A percentile compares a stretch with the other conserved stretches of the same genome.
Conservation (phyloP, 2,888 invertebrate species). For the Silvanus unidentatus region DNA sequence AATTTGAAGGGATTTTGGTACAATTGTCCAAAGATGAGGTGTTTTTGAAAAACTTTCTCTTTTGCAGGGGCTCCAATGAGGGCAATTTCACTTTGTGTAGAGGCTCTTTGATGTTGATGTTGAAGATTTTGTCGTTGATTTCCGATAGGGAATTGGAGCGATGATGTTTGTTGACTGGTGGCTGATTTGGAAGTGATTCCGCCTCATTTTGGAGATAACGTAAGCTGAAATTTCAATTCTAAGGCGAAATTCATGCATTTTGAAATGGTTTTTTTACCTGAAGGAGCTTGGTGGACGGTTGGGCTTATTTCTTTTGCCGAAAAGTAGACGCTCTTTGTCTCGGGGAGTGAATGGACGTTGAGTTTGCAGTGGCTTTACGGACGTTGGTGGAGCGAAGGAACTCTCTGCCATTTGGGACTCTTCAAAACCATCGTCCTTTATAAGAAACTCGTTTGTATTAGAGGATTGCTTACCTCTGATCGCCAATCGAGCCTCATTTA, state of each 20-base stretch:
- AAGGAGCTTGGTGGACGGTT: constrained; percentile 70
- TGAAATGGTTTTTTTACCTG: constrained; percentile 56
- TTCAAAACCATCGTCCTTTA: constrained; percentile 14
- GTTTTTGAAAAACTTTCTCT: constrained; percentile 41
- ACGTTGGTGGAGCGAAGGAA: constrained; percentile 26
- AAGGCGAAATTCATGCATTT: neutral
- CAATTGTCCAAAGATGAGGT: constrained; percentile 44
- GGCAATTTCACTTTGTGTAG: constrained; percentile 50
- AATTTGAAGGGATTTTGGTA: constrained; percentile 15
- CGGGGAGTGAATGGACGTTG: constrained; percentile 82
- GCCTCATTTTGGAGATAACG: constrained; percentile 57
- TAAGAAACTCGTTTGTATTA: neutral
- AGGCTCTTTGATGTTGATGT: constrained; percentile 38
- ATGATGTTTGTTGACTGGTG: constrained; percentile 16
- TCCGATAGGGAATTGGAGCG: constrained; percentile 39
- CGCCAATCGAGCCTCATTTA: constrained; percentile 69
- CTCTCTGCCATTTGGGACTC: constrained; percentile 42
- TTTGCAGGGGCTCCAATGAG: constrained; percentile 50
- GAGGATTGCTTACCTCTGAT: constrained; percentile 38
- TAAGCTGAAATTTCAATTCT: constrained; percentile 48
- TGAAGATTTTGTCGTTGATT: constrained; percentile 42
- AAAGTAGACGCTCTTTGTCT: constrained; percentile 71
- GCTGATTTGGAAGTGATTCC: constrained; percentile 29
- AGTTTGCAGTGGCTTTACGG: constrained; percentile 60
- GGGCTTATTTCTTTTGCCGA: constrained; percentile 53